These are phyloP conservation scores for Pseudonaja textilis DNA, from an alignment of 2,113 vertebrate genomes.

Conservation along the genomic window DNA sequence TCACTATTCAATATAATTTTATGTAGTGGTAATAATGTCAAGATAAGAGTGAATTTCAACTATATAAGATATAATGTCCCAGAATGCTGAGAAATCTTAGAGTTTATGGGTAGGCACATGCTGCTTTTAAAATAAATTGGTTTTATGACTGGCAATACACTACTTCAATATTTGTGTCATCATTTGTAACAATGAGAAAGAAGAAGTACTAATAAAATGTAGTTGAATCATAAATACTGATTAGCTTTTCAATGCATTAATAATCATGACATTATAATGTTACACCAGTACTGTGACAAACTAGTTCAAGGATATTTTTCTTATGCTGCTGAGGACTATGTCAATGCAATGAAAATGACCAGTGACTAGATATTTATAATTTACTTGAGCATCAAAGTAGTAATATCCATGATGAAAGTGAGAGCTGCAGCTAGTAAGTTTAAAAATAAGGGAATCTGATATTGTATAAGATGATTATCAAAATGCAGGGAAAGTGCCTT, in stretches of 20 bases:
- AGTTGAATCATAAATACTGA: constrained; percentile 20
- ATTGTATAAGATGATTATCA: background rate
- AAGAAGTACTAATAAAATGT: constrained; percentile 14
- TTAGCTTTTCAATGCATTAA: constrained; percentile 15
- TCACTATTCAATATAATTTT: constrained; percentile 1
- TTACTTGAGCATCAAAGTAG: background rate
- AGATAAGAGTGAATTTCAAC: constrained; percentile 5
- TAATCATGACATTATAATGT: constrained; percentile 12
- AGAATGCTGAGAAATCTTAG: constrained; percentile 17
- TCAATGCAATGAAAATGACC: background rate
- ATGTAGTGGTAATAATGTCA: background rate
- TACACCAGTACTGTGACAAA: background rate
- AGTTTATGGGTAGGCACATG: background rate
- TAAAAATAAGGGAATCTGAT: background rate
- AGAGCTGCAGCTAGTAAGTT: background rate
- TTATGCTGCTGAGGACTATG: background rate
- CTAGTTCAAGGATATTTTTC: background rate
- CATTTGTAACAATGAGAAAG: constrained; percentile 4
- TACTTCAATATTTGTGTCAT: constrained; percentile 16
- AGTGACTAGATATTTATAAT: background rate
- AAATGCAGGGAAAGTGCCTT: background rate
- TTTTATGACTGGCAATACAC: background rate
- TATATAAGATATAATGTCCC: background rate
- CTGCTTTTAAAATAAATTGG: constrained; percentile 8
- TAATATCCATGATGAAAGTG: background rate